These are phyloP conservation scores for Eristalis tenax DNA, from an alignment of 2,888 invertebrate genomes.

Conservation along the genomic window DNA sequence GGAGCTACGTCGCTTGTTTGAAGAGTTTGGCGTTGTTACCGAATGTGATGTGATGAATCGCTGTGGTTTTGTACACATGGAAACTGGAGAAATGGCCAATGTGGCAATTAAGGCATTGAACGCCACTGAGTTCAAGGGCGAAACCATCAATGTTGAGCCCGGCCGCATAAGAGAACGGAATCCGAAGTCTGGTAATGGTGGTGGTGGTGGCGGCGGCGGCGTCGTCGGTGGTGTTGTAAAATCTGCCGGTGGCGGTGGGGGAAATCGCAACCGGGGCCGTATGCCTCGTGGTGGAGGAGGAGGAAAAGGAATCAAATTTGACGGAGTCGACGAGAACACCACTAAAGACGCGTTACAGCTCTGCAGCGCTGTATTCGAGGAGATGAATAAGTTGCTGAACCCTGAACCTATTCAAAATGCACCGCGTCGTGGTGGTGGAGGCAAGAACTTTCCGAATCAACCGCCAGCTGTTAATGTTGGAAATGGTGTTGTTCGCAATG, in stretches of 20 bases:
- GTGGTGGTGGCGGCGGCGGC: constrained; percentile 49
- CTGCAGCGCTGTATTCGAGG: constrained; percentile 66
- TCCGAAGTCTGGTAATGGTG: constrained; percentile 45
- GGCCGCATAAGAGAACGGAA: constrained; percentile 86
- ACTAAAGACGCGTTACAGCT: constrained; percentile 60
- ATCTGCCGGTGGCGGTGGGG: constrained; percentile 23
- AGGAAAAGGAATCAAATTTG: constrained; percentile 50
- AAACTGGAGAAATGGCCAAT: constrained; percentile 90
- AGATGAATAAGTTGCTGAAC: constrained; percentile 64
- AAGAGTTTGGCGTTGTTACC: constrained; percentile 92
- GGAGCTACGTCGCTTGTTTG: constrained; percentile 91
- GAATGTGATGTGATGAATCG: constrained; percentile 97
- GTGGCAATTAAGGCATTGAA: constrained; percentile 91
- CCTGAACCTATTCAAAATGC: constrained; percentile 32
- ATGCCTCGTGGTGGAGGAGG: constrained; percentile 19
- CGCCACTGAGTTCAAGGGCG: constrained; percentile 91
- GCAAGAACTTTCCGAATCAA: constrained; percentile 43
- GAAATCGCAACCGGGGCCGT: neutral
- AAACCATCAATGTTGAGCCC: constrained; percentile 91
- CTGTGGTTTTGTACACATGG: constrained; percentile 96
- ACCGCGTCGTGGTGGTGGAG: constrained; percentile 43
- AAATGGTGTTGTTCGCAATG: constrained; percentile 24
- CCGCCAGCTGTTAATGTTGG: neutral
- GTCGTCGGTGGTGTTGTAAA: constrained; percentile 20
- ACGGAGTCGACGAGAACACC: constrained; percentile 51